Base-by-base conservation (phyloP, 2,888 invertebrate genomes). In the Macaria liturata region DNA sequence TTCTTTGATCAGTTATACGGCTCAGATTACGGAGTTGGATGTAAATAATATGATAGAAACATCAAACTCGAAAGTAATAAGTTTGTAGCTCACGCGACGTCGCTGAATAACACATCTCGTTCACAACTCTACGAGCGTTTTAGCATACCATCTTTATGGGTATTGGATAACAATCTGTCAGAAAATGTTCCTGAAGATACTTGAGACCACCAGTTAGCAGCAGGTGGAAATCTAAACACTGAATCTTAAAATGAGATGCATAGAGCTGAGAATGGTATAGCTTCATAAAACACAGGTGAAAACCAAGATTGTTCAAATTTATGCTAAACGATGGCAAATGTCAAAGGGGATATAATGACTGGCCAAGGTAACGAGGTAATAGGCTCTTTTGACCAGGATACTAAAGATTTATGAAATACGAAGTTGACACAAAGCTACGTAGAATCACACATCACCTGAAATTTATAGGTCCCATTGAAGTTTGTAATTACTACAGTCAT, bases 361-460 rank as follows among this genome's bases (percentile, higher is more conserved):
- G 68, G 66, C 69, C 70, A 73, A 71, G 71, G 63, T 74, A 75
- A 74, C 74, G 67, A 67, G 65, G 67, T 71, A 74, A 73, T 75
- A 71, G 65, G 65, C 66, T 69, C 64, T 65, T 65, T 67, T 66
- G 59, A 56, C 48, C 64, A 56, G 65, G 62, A 70, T 74, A 74
- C 74, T 68, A 66, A 40, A 69, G 72, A 80, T 81, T 80, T 80
- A 82, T 79, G 71, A 65, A 69, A 71, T 65, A 70, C 76, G 73
- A 78, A 65, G 68, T 69, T 72, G 74, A 75, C 72, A 73, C 72
- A 71, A 71, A 74, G 69, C 66, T 64, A 64, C 61, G 64, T 50
- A 61, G 66, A 68, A 70, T 71, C 69, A 69, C 72, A 54, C 62
- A 64, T 62, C 51, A 57, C 65, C 51, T 59, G 48, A 60, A 57